Evolutionary conservation across 2,113 vertebrate species (phyloP).

Genomic region (Aptenodytes patagonicus): DNA sequence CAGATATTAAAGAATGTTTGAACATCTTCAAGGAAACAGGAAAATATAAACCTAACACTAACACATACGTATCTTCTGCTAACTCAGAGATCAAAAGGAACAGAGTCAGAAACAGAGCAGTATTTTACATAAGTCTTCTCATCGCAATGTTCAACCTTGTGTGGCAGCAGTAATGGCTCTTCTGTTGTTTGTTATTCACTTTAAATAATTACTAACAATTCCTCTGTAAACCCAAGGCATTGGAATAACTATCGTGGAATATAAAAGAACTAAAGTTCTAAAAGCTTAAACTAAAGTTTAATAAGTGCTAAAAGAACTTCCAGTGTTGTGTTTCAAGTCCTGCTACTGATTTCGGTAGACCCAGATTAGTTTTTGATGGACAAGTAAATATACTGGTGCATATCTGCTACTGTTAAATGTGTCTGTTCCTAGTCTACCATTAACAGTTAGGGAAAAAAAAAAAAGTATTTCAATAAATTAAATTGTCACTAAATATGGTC

Average conservation of each 20-base stretch:
- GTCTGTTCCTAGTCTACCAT: background rate
- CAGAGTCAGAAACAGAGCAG: background rate
- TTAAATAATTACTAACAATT: background rate
- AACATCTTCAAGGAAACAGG: background rate
- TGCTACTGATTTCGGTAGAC: background rate
- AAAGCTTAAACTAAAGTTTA: no score
- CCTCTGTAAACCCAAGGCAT: background rate
- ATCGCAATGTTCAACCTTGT: background rate
- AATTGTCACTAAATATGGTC: background rate
- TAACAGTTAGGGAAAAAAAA: background rate
- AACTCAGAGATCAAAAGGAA: slow-evolving; percentile 8
- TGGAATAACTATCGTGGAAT: background rate
- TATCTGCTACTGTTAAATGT: background rate
- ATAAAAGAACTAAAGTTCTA: no score
- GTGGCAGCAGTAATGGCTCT: background rate
- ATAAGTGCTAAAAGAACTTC: background rate
- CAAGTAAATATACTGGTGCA: background rate
- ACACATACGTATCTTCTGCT: background rate
- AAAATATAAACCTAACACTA: background rate
- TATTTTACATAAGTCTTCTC: background rate
- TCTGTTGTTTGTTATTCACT: background rate
- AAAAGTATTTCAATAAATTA: background rate
- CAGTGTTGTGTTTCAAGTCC: background rate
- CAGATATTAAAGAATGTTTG: background rate
- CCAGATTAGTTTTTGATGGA: background rate